Evolutionary conservation across 1,140 invertebrate genomes (phyloP), one percentile per base, ranked within the genome.

Genomic region (Triops cancriformis): DNA sequence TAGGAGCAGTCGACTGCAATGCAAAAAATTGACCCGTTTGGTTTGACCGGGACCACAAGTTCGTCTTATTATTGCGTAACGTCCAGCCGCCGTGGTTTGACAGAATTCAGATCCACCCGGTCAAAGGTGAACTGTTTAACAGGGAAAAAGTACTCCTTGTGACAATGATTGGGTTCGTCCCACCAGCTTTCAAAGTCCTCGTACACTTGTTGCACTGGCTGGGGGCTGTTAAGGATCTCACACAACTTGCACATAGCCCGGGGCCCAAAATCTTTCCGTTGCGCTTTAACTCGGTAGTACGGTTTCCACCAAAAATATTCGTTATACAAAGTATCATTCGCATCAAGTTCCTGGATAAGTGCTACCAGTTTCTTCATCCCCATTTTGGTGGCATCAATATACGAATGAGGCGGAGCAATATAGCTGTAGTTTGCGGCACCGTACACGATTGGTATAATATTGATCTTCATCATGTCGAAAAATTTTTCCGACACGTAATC

Each of bases 361-460:
- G 83, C 31, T 0, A 86, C 89, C 74, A 91, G 81, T 1, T 87
- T 80, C 77, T 84, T 80, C 0, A 86, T 85, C 6, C 85, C 80
- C 78, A 88, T 90, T 73, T 88, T 84, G 23, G 85, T 83, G 0
- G 87, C 87, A 82, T 91, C 84, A 72, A 91, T 88, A 80, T 88
- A 93, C 0, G 91, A 92, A 78, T 85, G 81, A 0, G 88, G 86
- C 0, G 92, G 92, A n/a, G 92, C 85, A 14, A 87, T 79, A 80
- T 80, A 84, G 28, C 83, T 82, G 83, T 87, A 91, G 82, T 87
- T 87, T 6, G 81, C 80, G 0, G 88, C 85, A 1, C 92, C 92
- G 85, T 91, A 88, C 23, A 93, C 88, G 37, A 94, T 85, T 0
- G 92, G 92, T n/a, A 93, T 88, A 0, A 91, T 86, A 37, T 83